Evolutionary conservation across 2,888 invertebrate genomes (phyloP).

Genomic region (Thymelicus lineola): DNA sequence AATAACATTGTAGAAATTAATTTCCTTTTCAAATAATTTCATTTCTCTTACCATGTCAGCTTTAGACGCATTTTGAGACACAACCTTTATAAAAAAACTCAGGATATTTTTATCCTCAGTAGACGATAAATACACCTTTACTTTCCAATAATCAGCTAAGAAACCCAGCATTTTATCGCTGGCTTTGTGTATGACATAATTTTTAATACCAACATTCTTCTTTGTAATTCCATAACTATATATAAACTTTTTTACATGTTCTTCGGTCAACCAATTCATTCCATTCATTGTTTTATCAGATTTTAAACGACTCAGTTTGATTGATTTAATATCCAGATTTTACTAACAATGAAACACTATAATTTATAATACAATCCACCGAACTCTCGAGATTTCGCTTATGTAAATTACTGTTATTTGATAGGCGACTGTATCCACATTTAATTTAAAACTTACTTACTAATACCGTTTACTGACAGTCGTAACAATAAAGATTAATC

Average conservation of each 20-base stretch:
- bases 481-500: neutral
- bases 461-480: neutral
- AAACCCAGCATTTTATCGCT: conserved; percentile 78
- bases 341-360: neutral
- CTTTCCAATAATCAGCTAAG: conserved; percentile 73
- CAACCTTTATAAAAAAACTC: conserved; percentile 69
- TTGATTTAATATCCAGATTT: neutral
- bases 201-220: conserved; percentile 47
- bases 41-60: conserved; percentile 69
- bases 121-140: conserved; percentile 56
- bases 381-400: no score
- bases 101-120: conserved; percentile 49
- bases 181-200: conserved; percentile 58
- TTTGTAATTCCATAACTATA: conserved; percentile 49
- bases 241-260: conserved; percentile 60
- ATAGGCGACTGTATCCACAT: neutral
- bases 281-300: conserved; percentile 27
- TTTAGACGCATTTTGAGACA: conserved; percentile 69
- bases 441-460: neutral
- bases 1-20: conserved; percentile 63
- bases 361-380: no score
- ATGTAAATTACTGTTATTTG: neutral
- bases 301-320: conserved; percentile 7
- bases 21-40: conserved; percentile 68
- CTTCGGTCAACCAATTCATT: conserved; percentile 51